Conservation (phyloP, 1,140 invertebrate genomes). For the Monochamus saltuarius region DNA sequence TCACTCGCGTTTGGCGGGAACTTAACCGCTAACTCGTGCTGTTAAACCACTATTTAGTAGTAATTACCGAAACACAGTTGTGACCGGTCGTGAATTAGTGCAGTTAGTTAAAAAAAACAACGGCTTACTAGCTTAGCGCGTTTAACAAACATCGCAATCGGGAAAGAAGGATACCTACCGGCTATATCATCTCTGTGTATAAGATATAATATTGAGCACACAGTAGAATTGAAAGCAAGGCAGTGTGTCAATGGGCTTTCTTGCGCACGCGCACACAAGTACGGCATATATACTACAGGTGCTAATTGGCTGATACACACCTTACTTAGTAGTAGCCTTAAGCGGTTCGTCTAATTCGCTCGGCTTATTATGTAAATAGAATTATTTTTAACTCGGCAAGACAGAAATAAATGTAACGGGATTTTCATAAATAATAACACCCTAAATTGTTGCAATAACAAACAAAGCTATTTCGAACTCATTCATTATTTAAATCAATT, state of each 20-base stretch:
- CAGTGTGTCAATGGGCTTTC: conserved; percentile 31
- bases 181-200: conserved; percentile 42
- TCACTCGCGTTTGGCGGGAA: neutral
- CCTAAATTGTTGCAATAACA: too few relatives aligned
- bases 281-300: conserved; percentile 15
- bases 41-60: neutral
- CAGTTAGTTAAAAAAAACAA: conserved; percentile 13
- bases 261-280: conserved; percentile 3
- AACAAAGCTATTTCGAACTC: too few relatives aligned
- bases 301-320: conserved; percentile 20
- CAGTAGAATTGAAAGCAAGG: conserved; percentile 50
- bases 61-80: neutral
- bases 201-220: conserved; percentile 47
- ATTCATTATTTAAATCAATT: too few relatives aligned
- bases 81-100: conserved; percentile 6
- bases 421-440: too few relatives aligned
- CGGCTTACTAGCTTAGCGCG: neutral
- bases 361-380: too few relatives aligned
- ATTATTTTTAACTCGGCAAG: too few relatives aligned
- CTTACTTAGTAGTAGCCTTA: conserved; percentile 8
- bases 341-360: conserved; percentile 8
- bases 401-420: too few relatives aligned
- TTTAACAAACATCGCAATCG: conserved; percentile 8
- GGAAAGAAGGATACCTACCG: conserved; percentile 23
- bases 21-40: neutral